Conservation (phyloP, 37 sponge, comb jelly and placozoan species). For the Ianthella basta region DNA sequence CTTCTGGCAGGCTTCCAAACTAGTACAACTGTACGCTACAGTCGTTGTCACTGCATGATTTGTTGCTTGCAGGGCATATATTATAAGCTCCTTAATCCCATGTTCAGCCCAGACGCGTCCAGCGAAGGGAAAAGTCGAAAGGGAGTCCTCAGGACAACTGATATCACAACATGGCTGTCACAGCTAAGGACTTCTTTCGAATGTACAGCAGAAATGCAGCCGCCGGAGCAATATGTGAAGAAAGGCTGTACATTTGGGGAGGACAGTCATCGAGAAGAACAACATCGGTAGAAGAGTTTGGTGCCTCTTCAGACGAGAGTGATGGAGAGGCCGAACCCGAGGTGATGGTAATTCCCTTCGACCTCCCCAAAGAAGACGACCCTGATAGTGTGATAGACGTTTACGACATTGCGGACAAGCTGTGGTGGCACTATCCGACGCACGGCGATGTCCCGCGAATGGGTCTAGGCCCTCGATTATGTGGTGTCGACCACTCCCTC, state of each 20-base stretch:
- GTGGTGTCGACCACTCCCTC: neutral
- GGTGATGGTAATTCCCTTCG: neutral
- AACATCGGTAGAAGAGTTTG: neutral
- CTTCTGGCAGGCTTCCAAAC: no score
- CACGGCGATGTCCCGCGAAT: constrained; percentile 44
- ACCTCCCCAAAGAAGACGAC: constrained; percentile 18
- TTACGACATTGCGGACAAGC: constrained; percentile 24
- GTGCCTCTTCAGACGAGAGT: neutral
- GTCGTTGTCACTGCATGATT: no score
- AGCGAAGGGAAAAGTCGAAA: no score
- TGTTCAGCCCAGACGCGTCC: no score
- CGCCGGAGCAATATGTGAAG: constrained; percentile 43
- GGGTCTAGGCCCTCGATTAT: constrained; percentile 51
- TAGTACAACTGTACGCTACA: no score
- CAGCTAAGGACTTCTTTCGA: no score
- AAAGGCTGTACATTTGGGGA: constrained; percentile 67
- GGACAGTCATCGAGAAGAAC: constrained; percentile 25
- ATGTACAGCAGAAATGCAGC: constrained; percentile 46
- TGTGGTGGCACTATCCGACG: constrained; percentile 46
- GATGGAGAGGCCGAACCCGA: constrained; percentile 23
- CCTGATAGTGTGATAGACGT: constrained; percentile 56
- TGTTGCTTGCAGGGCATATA: no score
- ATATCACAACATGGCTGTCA: no score
- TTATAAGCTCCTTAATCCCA: no score
- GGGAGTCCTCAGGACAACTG: no score